Conservation (phyloP, 2,888 invertebrate species). For the Torymus texanus region DNA sequence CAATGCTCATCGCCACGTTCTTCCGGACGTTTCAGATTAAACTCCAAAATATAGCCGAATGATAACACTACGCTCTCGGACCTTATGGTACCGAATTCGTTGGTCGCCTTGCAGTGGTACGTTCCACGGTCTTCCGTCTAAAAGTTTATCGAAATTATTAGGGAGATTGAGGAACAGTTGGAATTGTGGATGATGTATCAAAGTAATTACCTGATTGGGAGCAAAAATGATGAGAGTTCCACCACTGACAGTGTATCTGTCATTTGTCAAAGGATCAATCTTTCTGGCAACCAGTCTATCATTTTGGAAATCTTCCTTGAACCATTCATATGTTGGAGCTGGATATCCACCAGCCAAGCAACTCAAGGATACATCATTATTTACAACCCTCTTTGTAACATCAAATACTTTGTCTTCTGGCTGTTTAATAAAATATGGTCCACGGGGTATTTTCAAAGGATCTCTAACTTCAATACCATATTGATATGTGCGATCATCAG, state of each 20-base stretch:
- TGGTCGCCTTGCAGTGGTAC: conserved; percentile 94
- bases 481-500: conserved; percentile 87
- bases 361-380: conserved; percentile 86
- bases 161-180: neutral
- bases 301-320: conserved; percentile 89
- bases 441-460: conserved; percentile 87
- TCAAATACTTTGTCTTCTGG: conserved; percentile 91
- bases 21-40: conserved; percentile 89
- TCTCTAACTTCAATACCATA: conserved; percentile 91
- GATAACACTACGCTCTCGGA: conserved; percentile 92
- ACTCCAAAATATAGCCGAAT: conserved; percentile 92
- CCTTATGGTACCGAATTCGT: conserved; percentile 90
- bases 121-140: conserved; percentile 87
- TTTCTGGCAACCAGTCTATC: conserved; percentile 83
- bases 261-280: conserved; percentile 86
- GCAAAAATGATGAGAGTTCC: conserved; percentile 92
- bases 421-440: conserved; percentile 92
- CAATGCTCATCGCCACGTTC: conserved; percentile 93
- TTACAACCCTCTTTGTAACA: conserved; percentile 81
- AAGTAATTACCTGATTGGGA: conserved; percentile 80
- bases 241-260: conserved; percentile 90
- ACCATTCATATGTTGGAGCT: conserved; percentile 93
- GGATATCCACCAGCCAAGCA: conserved; percentile 93
- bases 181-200: neutral
- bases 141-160: conserved; percentile 23